phyloP scores from a whole-genome alignment of 2,888 invertebrate genomes.

The Leptinotarsa peninsularis region DNA sequence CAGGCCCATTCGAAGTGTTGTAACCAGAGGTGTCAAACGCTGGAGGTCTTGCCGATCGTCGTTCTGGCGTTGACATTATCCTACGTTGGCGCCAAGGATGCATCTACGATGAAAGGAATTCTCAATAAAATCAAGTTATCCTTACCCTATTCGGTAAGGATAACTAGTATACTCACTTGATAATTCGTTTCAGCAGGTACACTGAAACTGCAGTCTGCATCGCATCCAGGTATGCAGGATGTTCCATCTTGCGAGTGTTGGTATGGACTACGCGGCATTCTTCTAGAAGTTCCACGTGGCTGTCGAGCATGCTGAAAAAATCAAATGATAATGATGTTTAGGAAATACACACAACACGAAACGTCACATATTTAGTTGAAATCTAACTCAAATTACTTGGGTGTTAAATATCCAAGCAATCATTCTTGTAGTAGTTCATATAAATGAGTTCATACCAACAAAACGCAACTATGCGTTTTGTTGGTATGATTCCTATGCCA shows the following conservation, averaged over 20 bases:
- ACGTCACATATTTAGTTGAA: too few species aligned
- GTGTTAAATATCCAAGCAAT: too few species aligned
- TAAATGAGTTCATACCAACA: too few species aligned
- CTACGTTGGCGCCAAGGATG: neutral
- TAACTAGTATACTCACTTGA: neutral
- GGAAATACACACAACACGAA: neutral
- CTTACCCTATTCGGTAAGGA: too few species aligned
- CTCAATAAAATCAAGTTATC: neutral
- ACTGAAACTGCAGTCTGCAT: neutral
- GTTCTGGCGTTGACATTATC: slow-evolving; percentile 4
- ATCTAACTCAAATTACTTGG: too few species aligned
- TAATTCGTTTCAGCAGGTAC: neutral
- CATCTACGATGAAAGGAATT: neutral
- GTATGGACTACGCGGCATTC: slow-evolving; percentile 4
- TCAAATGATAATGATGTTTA: neutral
- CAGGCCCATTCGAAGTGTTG: neutral
- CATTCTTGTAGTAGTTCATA: too few species aligned
- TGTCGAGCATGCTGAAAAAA: neutral
- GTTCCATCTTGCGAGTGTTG: neutral
- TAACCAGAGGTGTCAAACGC: slow-evolving; percentile 10
- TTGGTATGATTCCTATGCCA: too few species aligned
- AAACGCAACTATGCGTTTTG: too few species aligned
- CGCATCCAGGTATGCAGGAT: neutral
- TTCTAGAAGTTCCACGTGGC: neutral
- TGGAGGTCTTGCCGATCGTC: slow-evolving; percentile 4